phyloP scores from a whole-genome alignment of 2,113 vertebrate species.

The Ochotona princeps region DNA sequence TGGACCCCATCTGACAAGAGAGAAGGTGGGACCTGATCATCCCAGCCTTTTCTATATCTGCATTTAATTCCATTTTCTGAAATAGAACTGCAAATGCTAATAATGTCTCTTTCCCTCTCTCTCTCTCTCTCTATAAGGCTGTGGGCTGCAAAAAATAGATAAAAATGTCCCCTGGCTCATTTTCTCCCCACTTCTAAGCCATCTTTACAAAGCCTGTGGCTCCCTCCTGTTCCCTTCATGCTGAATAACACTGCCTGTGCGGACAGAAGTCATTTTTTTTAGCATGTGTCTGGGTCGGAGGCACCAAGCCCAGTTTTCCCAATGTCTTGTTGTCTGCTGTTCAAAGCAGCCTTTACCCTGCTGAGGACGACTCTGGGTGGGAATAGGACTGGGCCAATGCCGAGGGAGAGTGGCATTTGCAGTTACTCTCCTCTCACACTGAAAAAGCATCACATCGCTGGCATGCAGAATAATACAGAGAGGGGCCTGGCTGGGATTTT shows the following conservation, averaged over 20 bases:
- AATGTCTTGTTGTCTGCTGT: conserved; percentile 69
- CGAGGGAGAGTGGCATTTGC: conserved; percentile 71
- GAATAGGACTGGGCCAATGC: conserved; percentile 70
- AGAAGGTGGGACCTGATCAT: neutral
- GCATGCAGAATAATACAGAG: conserved; percentile 71
- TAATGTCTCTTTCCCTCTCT: neutral
- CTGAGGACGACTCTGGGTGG: conserved; percentile 45
- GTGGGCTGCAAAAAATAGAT: conserved; percentile 69
- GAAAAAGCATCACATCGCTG: conserved; percentile 79
- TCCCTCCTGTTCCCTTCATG: conserved; percentile 55
- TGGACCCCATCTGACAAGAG: neutral
- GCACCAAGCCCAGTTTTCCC: conserved; percentile 50
- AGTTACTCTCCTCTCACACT: conserved; percentile 76
- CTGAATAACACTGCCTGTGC: conserved; percentile 38
- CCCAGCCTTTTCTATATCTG: neutral
- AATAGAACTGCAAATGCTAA: conserved; percentile 56
- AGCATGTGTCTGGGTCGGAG: conserved; percentile 42
- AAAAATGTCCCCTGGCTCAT: conserved; percentile 31
- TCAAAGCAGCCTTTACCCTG: neutral
- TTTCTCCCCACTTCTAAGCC: neutral
- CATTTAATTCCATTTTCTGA: neutral
- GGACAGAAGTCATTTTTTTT: conserved; percentile 67
- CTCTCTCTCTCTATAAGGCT: neutral
- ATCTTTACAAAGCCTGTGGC: conserved; percentile 47
- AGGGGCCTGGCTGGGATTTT: conserved; percentile 71